phyloP scores from a whole-genome alignment of 1,140 invertebrate species.

The Polyergus mexicanus region DNA sequence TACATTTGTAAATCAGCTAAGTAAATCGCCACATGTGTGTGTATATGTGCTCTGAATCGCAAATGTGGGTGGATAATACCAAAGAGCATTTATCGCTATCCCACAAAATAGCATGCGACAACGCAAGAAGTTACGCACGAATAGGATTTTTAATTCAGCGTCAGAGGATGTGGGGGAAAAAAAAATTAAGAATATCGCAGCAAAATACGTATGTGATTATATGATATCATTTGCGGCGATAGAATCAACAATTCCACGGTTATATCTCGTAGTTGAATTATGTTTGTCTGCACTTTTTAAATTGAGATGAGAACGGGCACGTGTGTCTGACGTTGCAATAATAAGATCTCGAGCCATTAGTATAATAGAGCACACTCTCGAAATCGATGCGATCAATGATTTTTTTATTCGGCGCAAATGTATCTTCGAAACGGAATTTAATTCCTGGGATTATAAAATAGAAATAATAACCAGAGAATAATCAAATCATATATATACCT shows the following conservation, averaged over 20 bases:
- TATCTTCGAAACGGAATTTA: background rate
- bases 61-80: slow-evolving; percentile 31
- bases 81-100: slow-evolving; percentile 29
- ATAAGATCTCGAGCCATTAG: slow-evolving; percentile 64
- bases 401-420: background rate
- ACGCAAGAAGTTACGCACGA: slow-evolving; percentile 18
- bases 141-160: slow-evolving; percentile 19
- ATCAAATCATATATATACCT: slow-evolving; percentile 27
- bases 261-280: slow-evolving; percentile 20
- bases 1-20: slow-evolving; percentile 58
- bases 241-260: background rate
- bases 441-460: background rate
- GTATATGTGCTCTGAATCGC: slow-evolving; percentile 26
- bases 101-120: slow-evolving; percentile 15
- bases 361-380: slow-evolving; percentile 41
- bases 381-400: slow-evolving; percentile 22
- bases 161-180: background rate
- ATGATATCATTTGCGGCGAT: slow-evolving; percentile 1
- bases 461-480: background rate
- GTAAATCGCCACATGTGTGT: slow-evolving; percentile 40
- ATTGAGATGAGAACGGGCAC: slow-evolving; percentile 5
- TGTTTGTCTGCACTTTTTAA: background rate
- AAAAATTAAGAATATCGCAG: background rate
- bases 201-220: background rate
- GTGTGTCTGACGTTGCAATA: slow-evolving; percentile 2